Evolutionary conservation across 2,113 vertebrate species (phyloP), one percentile per base, ranked within the genome.

Genomic region (Caracal caracal): DNA sequence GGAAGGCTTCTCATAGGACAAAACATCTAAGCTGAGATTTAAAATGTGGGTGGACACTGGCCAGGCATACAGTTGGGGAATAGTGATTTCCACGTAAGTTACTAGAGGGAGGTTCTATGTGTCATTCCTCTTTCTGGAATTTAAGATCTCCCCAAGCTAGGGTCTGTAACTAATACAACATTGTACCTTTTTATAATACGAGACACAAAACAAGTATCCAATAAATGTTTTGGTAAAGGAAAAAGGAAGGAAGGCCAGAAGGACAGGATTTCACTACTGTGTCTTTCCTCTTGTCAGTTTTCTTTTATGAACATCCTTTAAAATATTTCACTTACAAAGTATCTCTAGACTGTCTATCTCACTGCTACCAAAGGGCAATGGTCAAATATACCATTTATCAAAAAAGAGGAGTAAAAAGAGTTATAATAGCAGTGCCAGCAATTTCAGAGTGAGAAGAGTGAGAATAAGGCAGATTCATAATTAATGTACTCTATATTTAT

Each of bases 401-500:
- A 86, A 95, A 96, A 94, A 86, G 26, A 96, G 88, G 35, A 93
- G 61, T 85, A 15, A 80, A 84, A 92, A 89, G 73, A n/a, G 30
- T 24, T 97, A 61, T 63, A 73, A 70, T 1, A 61, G 73, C 53
- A 49, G 0, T 88, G 65, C 26, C 19, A 47, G 4, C 19, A 9
- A 96, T 96, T 95, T 97, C 85, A 76, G 3, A 86, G 92, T 88
- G 87, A 59, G 85, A 96, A 70, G 78, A 96, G 79, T 95, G 56
- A 85, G 65, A 97, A 97, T 96, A 85, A 96, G 83, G 92, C 63
- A 90, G 93, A 98, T 93, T 26, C 61, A 97, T 95, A 98, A 95
- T 94, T 91, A 73, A 61, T 33, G 71, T 83, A 88, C 96, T 96
- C 95, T 97, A 5, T 95, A 97, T 98, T 98, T 98, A 96, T 89